A percentile compares a stretch with the other conserved stretches of the same genome.
These are phyloP conservation scores for Bothrops jararaca DNA, from an alignment of 2,113 vertebrate genomes.

Conservation along the genomic window DNA sequence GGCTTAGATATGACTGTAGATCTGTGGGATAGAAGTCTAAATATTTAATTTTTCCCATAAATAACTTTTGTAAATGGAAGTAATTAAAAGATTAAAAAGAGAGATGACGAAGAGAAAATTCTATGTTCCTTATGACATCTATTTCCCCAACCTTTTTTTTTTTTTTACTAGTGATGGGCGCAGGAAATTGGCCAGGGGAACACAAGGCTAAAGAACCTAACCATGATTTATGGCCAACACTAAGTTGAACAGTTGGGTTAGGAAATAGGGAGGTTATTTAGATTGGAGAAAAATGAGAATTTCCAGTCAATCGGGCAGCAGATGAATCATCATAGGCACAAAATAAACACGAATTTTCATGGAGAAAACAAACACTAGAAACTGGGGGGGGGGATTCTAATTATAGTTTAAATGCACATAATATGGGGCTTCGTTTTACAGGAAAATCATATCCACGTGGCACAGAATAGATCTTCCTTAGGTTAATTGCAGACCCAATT, in stretches of 20 bases:
- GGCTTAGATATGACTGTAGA: background rate
- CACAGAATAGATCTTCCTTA: accelerated
- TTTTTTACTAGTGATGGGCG: background rate
- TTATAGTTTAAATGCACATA: slow-evolving; percentile 1
- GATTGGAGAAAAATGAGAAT: background rate
- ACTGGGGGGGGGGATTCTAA: too few species aligned
- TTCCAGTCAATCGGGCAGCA: background rate
- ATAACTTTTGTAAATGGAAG: background rate
- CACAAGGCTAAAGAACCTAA: background rate
- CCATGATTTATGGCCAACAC: background rate
- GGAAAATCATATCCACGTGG: background rate
- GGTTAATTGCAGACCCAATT: accelerated
- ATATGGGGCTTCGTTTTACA: background rate
- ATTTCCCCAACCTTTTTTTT: background rate
- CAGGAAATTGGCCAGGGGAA: background rate
- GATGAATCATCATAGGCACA: background rate
- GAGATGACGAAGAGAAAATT: background rate
- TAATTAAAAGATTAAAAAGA: slow-evolving; percentile 1
- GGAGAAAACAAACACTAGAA: slow-evolving; percentile 7
- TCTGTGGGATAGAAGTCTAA: background rate
- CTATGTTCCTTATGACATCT: background rate
- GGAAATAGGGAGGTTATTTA: slow-evolving; percentile 11
- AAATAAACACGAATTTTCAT: background rate
- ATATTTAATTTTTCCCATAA: background rate
- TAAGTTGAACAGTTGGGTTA: background rate